These are phyloP conservation scores for Salvelinus sp. DNA, from an alignment of 2,113 vertebrate genomes.

Conservation along the genomic window DNA sequence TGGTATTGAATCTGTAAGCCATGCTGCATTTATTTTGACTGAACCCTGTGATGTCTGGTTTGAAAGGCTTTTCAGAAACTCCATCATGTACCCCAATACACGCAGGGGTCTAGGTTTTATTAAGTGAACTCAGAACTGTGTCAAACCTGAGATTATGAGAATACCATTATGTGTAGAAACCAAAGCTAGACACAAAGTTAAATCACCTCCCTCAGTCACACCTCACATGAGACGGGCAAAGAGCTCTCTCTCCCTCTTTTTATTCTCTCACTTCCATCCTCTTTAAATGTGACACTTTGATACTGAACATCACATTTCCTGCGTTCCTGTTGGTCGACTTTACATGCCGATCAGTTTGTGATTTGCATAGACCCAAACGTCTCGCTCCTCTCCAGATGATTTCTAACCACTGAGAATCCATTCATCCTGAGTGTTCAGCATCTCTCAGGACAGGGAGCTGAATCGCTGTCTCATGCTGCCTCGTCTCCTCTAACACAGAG, in stretches of 20 bases:
- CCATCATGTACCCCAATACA: constrained; percentile 29
- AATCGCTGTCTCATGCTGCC: constrained; percentile 68
- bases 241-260: constrained; percentile 14
- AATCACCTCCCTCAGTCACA: constrained; percentile 58
- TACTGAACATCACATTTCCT: constrained; percentile 61
- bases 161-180: constrained; percentile 49
- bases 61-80: constrained; percentile 36
- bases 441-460: constrained; percentile 50
- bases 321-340: constrained; percentile 60
- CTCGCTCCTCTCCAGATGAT: constrained; percentile 49
- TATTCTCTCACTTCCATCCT: constrained; percentile 54
- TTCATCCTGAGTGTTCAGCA: constrained; percentile 60
- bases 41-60: constrained; percentile 3
- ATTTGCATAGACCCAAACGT: constrained; percentile 69
- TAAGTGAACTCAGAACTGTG: constrained; percentile 51
- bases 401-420: constrained; percentile 54
- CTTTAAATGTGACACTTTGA: constrained; percentile 66
- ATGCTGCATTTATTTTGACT: constrained; percentile 45
- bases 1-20: constrained; percentile 31
- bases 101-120: constrained; percentile 46
- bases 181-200: constrained; percentile 40
- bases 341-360: constrained; percentile 59
- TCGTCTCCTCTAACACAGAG: constrained; percentile 61
- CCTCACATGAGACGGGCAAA: constrained; percentile 44
- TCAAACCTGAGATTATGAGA: constrained; percentile 58